A percentile compares a stretch with the other conserved stretches of the same genome.
Conservation (phyloP, 1,140 invertebrate genomes). For the Coenobita brevimanus region DNA sequence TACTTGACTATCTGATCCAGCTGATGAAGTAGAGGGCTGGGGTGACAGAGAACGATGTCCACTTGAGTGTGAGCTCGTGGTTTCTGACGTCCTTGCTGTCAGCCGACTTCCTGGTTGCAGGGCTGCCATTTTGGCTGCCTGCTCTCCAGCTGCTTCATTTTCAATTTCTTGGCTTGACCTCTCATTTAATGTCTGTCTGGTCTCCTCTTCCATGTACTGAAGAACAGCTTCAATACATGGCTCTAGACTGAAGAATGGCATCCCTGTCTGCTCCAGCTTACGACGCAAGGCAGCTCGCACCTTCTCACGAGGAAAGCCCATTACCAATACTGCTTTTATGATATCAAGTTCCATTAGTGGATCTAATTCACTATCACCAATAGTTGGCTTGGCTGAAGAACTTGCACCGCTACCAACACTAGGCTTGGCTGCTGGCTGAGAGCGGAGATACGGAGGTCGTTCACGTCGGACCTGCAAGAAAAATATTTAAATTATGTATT, state of each 20-base stretch:
- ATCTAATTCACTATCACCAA: conserved; percentile 43
- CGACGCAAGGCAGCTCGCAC: conserved; percentile 40
- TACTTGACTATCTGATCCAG: neutral
- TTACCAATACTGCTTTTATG: conserved; percentile 43
- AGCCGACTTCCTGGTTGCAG: neutral
- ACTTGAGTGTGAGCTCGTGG: neutral
- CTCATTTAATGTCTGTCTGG: conserved; percentile 6
- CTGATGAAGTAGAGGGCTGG: neutral
- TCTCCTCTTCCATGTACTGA: conserved; percentile 55
- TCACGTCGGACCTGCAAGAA: conserved; percentile 64
- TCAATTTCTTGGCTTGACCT: conserved; percentile 14
- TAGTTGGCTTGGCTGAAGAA: too few species aligned
- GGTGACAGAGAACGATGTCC: conserved; percentile 22
- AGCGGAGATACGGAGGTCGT: conserved; percentile 48
- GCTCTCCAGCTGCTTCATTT: conserved; percentile 32
- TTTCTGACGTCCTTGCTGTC: neutral
- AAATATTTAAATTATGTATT: too few species aligned
- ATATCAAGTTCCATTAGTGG: conserved; percentile 62
- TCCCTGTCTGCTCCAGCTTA: conserved; percentile 59
- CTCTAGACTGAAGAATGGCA: conserved; percentile 63
- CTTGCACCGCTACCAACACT: neutral
- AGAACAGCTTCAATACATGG: conserved; percentile 63
- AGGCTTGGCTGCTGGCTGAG: neutral
- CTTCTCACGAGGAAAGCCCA: conserved; percentile 54
- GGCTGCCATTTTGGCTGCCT: conserved; percentile 41